These are phyloP conservation scores for Cyprinodon diabolis DNA, from an alignment of 2,797 vertebrate genomes.

Conservation along the genomic window DNA sequence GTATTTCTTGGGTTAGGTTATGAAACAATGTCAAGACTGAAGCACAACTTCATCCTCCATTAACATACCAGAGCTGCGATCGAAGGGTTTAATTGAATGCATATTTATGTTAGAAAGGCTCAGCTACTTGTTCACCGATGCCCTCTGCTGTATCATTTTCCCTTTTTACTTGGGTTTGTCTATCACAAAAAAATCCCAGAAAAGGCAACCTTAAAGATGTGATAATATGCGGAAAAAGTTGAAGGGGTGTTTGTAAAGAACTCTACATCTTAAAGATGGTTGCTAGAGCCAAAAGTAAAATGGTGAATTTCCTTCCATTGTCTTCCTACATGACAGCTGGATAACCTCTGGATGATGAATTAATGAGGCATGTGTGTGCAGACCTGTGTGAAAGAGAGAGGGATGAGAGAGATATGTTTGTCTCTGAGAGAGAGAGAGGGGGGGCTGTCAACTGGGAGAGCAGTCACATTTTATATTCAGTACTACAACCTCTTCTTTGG, in stretches of 20 bases:
- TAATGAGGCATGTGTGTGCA: constrained; percentile 17
- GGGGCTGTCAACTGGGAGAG: constrained; percentile 23
- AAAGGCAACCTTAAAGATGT: neutral
- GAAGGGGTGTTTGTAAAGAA: too few relatives aligned
- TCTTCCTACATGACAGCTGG: constrained; percentile 20
- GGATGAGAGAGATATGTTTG: neutral
- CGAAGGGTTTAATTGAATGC: neutral
- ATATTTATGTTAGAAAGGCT: neutral
- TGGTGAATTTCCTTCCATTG: constrained; percentile 17
- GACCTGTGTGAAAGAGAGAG: constrained; percentile 12
- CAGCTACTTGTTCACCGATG: neutral
- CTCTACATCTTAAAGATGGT: neutral
- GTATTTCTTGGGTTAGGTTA: neutral
- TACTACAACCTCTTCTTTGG: constrained; percentile 8
- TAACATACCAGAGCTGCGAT: neutral
- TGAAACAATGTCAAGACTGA: neutral
- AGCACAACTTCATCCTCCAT: neutral
- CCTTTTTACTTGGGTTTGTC: neutral
- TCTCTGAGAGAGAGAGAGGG: too few relatives aligned
- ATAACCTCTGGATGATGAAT: constrained; percentile 40
- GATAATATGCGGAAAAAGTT: neutral
- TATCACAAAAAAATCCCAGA: neutral
- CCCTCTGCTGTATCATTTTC: neutral
- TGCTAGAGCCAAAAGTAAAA: neutral
- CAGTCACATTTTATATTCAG: constrained; percentile 41